Evolutionary conservation across 92 coral and sea anemone genomes (phyloP), one percentile per base, ranked within the genome.

Genomic region (Epizoanthus rinbou): DNA sequence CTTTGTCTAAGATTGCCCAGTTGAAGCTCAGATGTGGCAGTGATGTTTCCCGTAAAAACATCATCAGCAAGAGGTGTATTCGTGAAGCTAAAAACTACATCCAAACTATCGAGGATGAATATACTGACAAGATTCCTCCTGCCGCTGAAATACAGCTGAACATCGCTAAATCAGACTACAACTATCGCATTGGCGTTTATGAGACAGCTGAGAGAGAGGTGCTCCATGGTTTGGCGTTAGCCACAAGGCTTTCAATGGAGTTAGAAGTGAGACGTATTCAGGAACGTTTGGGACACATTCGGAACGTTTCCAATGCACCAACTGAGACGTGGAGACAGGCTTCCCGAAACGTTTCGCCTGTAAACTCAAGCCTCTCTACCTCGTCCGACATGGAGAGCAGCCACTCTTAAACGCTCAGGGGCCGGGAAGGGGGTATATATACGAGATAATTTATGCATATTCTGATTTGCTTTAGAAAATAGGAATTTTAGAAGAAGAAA

Each of bases 101-200:
- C 50, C 5, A 74, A 17, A 21, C 64, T 28, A 64, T 74, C 1
- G 80, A 28, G 11, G 35, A 74, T 41, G 54, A 0, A 6, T 19
- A 54, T 10, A 6, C 23, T 11, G 50, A 54, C 3, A 66, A 53
- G 59, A 57, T 52, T 50, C 80, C 80, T 25, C 80, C 63, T 0
- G 47, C 80, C 2, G 80, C 64, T 33, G 15, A 23, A 23, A 74
- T 74, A 15, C 80, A 74, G 19, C n/a, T 74, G 47, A 1, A 74
- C 8, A 74, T 74, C 10, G 66, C 66, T 13, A 57, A 74, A 24
- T 57, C 80, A 45, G 80, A 74, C 33, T 74, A 28, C 21, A 1
- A 24, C 64, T 56, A 5, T 16, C 65, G 80, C 80, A 56, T 13
- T 6, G 66, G 80, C 23, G n/a, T 24, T 11, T 74, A 74, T 54